A percentile compares a stretch with the other conserved stretches of the same genome.
phyloP scores from a whole-genome alignment of 2,113 vertebrate species.

The Myiagra hebetior region DNA sequence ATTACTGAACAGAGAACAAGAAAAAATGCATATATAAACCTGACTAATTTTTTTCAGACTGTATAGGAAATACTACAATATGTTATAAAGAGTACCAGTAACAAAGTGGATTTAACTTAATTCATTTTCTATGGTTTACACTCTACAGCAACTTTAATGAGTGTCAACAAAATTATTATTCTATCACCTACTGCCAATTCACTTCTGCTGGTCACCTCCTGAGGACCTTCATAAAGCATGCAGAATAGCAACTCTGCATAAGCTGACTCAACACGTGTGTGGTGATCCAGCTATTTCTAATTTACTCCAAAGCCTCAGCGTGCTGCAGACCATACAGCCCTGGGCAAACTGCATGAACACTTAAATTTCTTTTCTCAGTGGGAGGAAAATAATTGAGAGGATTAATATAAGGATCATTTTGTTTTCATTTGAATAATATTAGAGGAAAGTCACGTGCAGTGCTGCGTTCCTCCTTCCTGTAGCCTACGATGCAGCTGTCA shows the following conservation, averaged over 20 bases:
- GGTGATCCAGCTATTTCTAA: neutral
- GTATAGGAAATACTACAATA: neutral
- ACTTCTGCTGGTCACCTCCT: neutral
- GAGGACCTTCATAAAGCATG: neutral
- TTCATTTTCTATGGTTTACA: neutral
- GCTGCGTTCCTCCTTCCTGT: neutral
- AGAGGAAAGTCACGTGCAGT: neutral
- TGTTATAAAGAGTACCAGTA: neutral
- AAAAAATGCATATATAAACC: slow-evolving; percentile 21
- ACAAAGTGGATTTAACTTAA: neutral
- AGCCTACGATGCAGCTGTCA: slow-evolving; percentile 29
- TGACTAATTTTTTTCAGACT: neutral
- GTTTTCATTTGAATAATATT: neutral
- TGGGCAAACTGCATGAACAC: neutral
- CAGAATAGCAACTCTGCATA: neutral
- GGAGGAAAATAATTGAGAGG: neutral
- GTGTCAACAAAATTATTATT: neutral
- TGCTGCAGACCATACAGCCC: neutral
- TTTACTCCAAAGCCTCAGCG: neutral
- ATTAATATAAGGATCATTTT: neutral
- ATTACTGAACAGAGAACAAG: slow-evolving; percentile 59
- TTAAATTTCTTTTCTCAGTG: neutral
- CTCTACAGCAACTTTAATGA: neutral
- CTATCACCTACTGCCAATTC: neutral
- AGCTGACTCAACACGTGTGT: neutral